Evolutionary conservation across 2,888 invertebrate species (phyloP).

Genomic region (Hydriomena furcata): DNA sequence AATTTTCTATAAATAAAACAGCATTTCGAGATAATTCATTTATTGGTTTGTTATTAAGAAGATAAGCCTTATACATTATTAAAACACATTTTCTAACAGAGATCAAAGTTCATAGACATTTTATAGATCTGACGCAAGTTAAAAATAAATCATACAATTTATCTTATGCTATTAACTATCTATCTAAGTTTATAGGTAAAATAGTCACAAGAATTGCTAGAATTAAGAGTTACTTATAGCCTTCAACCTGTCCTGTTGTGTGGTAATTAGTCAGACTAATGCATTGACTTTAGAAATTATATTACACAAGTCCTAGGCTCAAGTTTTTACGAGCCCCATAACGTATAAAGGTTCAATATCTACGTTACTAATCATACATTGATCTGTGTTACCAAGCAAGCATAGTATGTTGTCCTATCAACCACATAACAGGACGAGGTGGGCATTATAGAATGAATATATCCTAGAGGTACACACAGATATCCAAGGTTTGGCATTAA

Average conservation of each 20-base stretch:
- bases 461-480: slow-evolving; percentile 49
- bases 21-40: slow-evolving; percentile 72
- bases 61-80: slow-evolving; percentile 75
- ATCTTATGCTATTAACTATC: slow-evolving; percentile 45
- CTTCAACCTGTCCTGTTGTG: slow-evolving; percentile 1
- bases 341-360: too few species aligned
- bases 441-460: slow-evolving; percentile 28
- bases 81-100: slow-evolving; percentile 70
- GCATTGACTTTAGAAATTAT: too few species aligned
- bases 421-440: slow-evolving; percentile 6
- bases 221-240: slow-evolving; percentile 10
- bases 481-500: slow-evolving; percentile 43
- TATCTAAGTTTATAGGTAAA: slow-evolving; percentile 37
- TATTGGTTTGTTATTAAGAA: slow-evolving; percentile 75
- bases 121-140: slow-evolving; percentile 73
- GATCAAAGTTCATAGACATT: slow-evolving; percentile 56
- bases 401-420: neutral
- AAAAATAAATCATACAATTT: slow-evolving; percentile 52
- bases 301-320: too few species aligned
- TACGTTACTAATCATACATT: too few species aligned
- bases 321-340: too few species aligned
- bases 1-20: slow-evolving; percentile 56
- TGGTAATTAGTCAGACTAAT: neutral
- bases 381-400: too few species aligned
- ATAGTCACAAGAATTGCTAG: slow-evolving; percentile 41